phyloP scores from a whole-genome alignment of 2,888 invertebrate species.

The Pollenia angustigena region DNA sequence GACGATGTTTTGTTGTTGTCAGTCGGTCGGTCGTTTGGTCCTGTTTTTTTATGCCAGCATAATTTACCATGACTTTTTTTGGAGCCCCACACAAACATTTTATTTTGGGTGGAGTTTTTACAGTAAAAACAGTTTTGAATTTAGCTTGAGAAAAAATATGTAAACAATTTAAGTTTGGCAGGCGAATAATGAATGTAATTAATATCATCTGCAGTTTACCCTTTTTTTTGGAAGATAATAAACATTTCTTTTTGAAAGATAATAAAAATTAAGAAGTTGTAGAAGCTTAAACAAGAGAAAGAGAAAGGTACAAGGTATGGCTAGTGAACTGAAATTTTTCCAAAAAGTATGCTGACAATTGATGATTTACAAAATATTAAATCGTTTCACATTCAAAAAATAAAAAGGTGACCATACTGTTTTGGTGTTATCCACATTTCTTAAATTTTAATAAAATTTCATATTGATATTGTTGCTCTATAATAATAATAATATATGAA shows the following conservation, averaged over 20 bases:
- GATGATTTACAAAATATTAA: conserved; percentile 30
- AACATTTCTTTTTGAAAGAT: neutral
- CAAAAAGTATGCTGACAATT: conserved; percentile 48
- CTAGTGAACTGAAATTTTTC: conserved; percentile 6
- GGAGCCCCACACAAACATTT: conserved; percentile 1
- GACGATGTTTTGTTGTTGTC: conserved; percentile 19
- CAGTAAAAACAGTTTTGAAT: conserved; percentile 25
- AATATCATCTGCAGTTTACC: conserved; percentile 59
- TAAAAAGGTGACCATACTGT: conserved; percentile 29
- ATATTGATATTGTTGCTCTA: no score
- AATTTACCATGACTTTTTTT: conserved; percentile 65
- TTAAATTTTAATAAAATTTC: no score
- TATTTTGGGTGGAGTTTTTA: conserved; percentile 34
- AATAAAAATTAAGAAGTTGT: conserved; percentile 10
- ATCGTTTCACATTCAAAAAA: neutral
- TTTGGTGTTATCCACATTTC: no score
- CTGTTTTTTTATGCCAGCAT: conserved; percentile 39
- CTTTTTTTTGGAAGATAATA: neutral
- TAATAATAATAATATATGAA: no score
- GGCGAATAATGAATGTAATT: conserved; percentile 68
- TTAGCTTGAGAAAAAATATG: conserved; percentile 49
- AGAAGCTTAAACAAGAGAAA: conserved; percentile 28
- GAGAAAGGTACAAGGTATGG: conserved; percentile 12
- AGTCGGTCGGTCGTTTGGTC: neutral
- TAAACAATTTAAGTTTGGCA: conserved; percentile 69